These are phyloP conservation scores for Dasysyrphus tricinctus DNA, from an alignment of 2,888 invertebrate species.

Conservation along the genomic window DNA sequence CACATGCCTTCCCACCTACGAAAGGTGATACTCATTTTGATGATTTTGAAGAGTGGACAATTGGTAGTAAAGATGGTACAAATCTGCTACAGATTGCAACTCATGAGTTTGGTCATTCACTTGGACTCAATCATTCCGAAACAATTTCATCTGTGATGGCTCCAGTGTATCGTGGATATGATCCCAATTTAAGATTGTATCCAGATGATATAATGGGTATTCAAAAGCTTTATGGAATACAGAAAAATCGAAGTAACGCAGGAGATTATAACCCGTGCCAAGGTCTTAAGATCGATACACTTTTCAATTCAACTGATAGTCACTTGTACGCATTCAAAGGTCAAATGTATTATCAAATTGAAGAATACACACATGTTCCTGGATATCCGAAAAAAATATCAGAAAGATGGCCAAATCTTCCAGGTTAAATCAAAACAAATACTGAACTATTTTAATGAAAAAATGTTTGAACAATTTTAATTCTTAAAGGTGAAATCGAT, in stretches of 20 bases:
- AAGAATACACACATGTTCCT: slow-evolving; percentile 91
- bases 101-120: slow-evolving; percentile 98
- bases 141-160: slow-evolving; percentile 96
- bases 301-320: slow-evolving; percentile 95
- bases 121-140: slow-evolving; percentile 97
- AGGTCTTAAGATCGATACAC: slow-evolving; percentile 92
- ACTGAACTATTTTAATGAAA: too few species aligned
- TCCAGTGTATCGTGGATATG: slow-evolving; percentile 97
- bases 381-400: slow-evolving; percentile 95
- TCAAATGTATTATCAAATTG: slow-evolving; percentile 93
- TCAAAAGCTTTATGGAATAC: slow-evolving; percentile 91
- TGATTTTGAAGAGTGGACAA: slow-evolving; percentile 96
- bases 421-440: slow-evolving; percentile 83
- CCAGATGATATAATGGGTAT: slow-evolving; percentile 90
- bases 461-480: too few species aligned
- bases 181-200: slow-evolving; percentile 89
- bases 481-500: slow-evolving; percentile 87
- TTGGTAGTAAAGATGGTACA: slow-evolving; percentile 92
- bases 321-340: slow-evolving; percentile 96
- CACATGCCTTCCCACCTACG: slow-evolving; percentile 97
- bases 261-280: too few species aligned
- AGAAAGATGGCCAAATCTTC: slow-evolving; percentile 92
- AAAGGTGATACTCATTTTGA: slow-evolving; percentile 99
- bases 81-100: slow-evolving; percentile 97
- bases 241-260: slow-evolving; percentile 81